These are phyloP conservation scores for Aradus depressus DNA, from an alignment of 2,888 invertebrate species.

Conservation along the genomic window DNA sequence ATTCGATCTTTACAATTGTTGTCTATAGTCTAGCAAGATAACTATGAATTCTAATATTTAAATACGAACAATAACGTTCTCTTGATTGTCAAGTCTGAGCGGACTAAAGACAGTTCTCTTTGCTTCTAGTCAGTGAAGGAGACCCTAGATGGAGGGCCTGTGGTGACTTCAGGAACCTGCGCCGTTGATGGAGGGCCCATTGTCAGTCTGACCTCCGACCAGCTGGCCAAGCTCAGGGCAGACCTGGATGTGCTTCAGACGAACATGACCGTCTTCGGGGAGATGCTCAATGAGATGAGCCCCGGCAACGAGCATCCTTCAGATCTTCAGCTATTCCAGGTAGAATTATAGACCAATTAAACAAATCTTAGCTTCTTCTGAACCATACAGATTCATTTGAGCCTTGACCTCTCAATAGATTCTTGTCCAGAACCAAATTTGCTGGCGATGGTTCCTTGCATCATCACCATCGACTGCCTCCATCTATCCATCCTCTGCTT, in stretches of 20 bases:
- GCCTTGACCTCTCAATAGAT: no score
- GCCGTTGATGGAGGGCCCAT: constrained; percentile 13
- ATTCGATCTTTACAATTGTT: no score
- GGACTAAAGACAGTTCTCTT: no score
- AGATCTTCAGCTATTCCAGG: constrained; percentile 77
- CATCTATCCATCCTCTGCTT: no score
- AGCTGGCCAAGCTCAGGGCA: constrained; percentile 75
- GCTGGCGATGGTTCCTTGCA: no score
- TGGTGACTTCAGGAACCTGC: constrained; percentile 8
- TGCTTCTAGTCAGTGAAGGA: constrained; percentile 15
- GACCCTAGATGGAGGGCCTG: constrained; percentile 2
- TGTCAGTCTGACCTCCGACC: constrained; percentile 56
- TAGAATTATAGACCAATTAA: constrained; percentile 37
- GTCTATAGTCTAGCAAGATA: no score
- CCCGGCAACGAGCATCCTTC: constrained; percentile 73
- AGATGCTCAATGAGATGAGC: constrained; percentile 86
- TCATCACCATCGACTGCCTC: no score
- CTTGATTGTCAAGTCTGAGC: no score
- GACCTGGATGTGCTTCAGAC: constrained; percentile 89
- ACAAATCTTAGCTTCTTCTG: no score
- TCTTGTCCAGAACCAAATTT: no score
- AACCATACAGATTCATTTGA: neutral
- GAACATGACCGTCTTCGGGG: constrained; percentile 86
- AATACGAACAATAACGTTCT: no score
- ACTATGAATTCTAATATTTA: no score